Conservation (phyloP, 64 coral and sea anemone genomes). For the Stichodactyla helianthus region DNA sequence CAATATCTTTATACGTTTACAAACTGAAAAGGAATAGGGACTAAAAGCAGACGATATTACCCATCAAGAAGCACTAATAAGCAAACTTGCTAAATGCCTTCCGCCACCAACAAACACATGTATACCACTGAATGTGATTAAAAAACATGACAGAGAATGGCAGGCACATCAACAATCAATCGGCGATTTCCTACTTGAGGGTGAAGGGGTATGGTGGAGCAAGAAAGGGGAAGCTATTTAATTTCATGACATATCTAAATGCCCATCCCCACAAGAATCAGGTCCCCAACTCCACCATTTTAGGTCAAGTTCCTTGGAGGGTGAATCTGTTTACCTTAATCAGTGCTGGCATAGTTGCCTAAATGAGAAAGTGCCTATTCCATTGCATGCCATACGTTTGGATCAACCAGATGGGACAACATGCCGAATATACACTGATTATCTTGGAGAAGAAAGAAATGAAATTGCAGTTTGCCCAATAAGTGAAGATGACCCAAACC, state of each 20-base stretch:
- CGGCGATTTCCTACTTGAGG: slow-evolving; percentile 27
- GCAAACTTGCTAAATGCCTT: not conserved
- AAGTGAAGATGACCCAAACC: not conserved
- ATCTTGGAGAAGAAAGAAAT: slow-evolving; percentile 20
- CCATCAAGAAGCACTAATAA: slow-evolving; percentile 8
- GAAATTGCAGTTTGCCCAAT: not conserved
- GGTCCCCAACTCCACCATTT: slow-evolving; percentile 7
- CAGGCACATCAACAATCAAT: slow-evolving; percentile 27
- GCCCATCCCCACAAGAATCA: not conserved
- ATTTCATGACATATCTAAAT: slow-evolving; percentile 12
- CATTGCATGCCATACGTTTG: slow-evolving; percentile 24
- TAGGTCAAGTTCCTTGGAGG: not conserved
- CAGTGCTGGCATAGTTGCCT: not conserved
- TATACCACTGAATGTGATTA: not conserved
- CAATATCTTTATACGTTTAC: slow-evolving; percentile 35
- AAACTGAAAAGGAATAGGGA: slow-evolving; percentile 16
- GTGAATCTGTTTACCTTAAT: not conserved
- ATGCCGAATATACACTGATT: not conserved
- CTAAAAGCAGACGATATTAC: not conserved
- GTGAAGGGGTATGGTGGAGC: slow-evolving; percentile 32
- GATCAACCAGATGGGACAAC: slow-evolving; percentile 34
- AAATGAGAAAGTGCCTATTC: not conserved
- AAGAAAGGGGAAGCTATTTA: not conserved
- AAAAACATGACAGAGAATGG: slow-evolving; percentile 5
- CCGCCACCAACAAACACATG: not conserved